Evolutionary conservation across 2,888 invertebrate genomes (phyloP), one percentile per base, ranked within the genome.

Genomic region (Andrena praecox): DNA sequence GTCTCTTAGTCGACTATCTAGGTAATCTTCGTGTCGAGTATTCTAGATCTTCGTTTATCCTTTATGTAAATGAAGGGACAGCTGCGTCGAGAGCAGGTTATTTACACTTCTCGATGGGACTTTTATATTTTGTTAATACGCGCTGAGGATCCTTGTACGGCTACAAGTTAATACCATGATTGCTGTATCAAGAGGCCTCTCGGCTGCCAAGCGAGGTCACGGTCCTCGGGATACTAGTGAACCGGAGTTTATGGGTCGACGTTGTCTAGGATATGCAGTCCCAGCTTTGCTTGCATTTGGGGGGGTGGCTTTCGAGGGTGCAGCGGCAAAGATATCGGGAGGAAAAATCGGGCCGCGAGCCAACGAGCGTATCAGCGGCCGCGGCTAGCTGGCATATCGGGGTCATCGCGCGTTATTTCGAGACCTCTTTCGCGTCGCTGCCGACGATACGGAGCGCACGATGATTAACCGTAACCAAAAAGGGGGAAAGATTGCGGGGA

Each of bases 361-460:
- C 86, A 86, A 75, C 70, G 74, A 71, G 63, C 84, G 81, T 85
- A 80, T 75, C 84, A 73, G 62, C 67, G 70, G 42, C 70, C 76
- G 56, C 75, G 71, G 64, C 60, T 48, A 63, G 70, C 48, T 77
- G 73, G 75, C 81, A 73, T 71, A 85, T 77, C 87, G 89, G 80
- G 88, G 88, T 89, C 89, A 80, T 82, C 79, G 77, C 84, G 73
- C 85, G 77, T 87, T 89, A 89, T 89, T 89, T 81, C 88, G 82
- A 86, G 86, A 82, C 78, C 82, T 84, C 80, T 79, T 84, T 87
- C 76, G 68, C 74, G 50, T 59, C 67, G 70, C 27, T 73, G 75
- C 68, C 24, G 16, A 35, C 71, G 75, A 71, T 79, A 63, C 75
- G 52, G 71, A 52, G 31, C 42, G 35, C 24, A 35, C 64, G 52